These are phyloP conservation scores for Anthonomus grandis DNA, from an alignment of 1,140 invertebrate species.

Conservation along the genomic window DNA sequence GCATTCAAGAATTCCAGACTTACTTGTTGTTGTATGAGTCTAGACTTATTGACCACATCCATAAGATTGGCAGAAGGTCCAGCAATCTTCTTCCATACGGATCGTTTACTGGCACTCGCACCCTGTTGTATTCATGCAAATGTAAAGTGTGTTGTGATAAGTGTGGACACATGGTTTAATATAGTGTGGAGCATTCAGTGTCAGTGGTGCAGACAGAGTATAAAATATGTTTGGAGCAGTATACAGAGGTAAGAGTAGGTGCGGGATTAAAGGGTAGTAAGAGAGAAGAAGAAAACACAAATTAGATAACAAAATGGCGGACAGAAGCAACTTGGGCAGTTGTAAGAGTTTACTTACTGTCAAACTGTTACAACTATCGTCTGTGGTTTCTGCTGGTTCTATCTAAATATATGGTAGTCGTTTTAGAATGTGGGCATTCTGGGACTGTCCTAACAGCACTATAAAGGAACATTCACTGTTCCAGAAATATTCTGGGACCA, in stretches of 20 bases:
- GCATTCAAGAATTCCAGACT: not conserved
- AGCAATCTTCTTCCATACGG: conserved; percentile 60
- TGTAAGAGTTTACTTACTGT: conserved; percentile 32
- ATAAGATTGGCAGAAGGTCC: conserved; percentile 55
- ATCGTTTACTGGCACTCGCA: conserved; percentile 42
- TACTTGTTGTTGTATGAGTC: conserved; percentile 52
- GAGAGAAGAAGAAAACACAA: conserved; percentile 16
- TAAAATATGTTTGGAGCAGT: not conserved
- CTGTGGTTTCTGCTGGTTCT: conserved; percentile 15
- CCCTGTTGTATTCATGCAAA: conserved; percentile 30
- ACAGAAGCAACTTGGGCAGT: conserved; percentile 23
- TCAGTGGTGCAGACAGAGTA: not conserved
- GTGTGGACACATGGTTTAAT: not conserved
- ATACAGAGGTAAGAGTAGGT: not conserved
- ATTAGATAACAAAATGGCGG: not conserved
- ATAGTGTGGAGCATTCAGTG: conserved; percentile 1
- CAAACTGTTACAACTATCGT: conserved; percentile 35
- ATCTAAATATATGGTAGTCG: conserved; percentile 3
- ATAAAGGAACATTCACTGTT: not conserved
- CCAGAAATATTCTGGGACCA: not conserved
- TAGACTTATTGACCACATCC: conserved; percentile 56
- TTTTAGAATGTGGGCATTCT: too few species aligned
- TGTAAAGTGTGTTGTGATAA: too few species aligned
- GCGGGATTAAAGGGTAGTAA: conserved; percentile 6
- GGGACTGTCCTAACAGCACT: too few species aligned